Conservation (phyloP, 2,888 invertebrate species). For the Cinara cedri region DNA sequence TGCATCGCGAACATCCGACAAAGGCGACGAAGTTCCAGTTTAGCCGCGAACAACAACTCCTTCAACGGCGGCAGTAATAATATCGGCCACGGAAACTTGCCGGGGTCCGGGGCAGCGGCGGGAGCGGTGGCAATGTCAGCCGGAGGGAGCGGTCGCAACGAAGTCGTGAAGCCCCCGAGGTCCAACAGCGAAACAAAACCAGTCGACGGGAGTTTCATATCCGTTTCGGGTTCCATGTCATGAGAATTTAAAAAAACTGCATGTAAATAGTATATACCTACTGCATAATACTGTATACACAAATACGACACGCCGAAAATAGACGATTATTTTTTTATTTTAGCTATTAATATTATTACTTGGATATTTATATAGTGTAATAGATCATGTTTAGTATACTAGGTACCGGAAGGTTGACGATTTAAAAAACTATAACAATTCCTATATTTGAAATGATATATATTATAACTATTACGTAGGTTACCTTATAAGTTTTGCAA, state of each 20-base stretch:
- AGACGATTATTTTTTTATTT: too few relatives aligned
- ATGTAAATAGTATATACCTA: too few relatives aligned
- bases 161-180: slow-evolving; percentile 59
- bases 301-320: too few relatives aligned
- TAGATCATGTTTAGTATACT: too few relatives aligned
- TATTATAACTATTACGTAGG: too few relatives aligned
- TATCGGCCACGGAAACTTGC: slow-evolving; percentile 1
- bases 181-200: slow-evolving; percentile 60
- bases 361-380: too few relatives aligned
- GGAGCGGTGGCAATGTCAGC: background rate
- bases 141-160: background rate
- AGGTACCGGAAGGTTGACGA: too few relatives aligned
- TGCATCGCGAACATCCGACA: slow-evolving; percentile 33
- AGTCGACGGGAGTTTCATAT: slow-evolving; percentile 58
- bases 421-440: too few relatives aligned
- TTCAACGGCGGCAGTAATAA: slow-evolving; percentile 59
- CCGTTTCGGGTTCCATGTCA: slow-evolving; percentile 59
- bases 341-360: too few relatives aligned
- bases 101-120: background rate
- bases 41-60: slow-evolving; percentile 59
- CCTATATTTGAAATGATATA: too few relatives aligned
- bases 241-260: slow-evolving; percentile 57
- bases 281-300: too few relatives aligned
- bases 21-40: slow-evolving; percentile 57
- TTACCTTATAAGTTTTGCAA: background rate